Percentiles rank a stretch among this genome's conserved stretches.
Evolutionary conservation across 2,797 vertebrate genomes (phyloP).

Genomic region (Ispidina lecontei): DNA sequence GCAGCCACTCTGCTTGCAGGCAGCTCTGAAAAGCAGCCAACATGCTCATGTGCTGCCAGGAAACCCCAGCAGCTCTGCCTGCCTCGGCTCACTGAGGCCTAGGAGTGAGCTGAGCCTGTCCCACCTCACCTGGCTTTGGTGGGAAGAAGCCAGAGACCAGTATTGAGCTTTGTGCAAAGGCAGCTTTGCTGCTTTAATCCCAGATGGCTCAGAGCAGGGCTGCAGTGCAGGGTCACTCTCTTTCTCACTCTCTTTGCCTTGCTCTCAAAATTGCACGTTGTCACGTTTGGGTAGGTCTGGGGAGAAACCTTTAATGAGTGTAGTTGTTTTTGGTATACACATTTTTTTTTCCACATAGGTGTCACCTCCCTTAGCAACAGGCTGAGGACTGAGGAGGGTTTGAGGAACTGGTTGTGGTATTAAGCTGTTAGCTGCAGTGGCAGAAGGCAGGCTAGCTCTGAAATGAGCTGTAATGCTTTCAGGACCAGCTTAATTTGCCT

Average conservation of each 20-base stretch:
- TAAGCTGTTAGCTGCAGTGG: not conserved
- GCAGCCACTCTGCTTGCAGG: not conserved
- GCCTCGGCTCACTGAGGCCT: not conserved
- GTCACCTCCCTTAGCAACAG: slow-evolving; percentile 35
- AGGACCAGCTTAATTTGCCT: not conserved
- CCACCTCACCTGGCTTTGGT: rapidly evolving
- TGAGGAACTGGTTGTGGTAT: not conserved
- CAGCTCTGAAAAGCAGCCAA: slow-evolving; percentile 55
- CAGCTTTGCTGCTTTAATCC: not conserved
- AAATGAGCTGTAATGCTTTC: not conserved
- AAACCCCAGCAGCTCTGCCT: slow-evolving; percentile 38
- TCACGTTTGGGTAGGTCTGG: slow-evolving; percentile 14
- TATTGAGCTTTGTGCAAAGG: not conserved
- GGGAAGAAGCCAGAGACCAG: not conserved
- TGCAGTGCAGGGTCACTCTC: not conserved
- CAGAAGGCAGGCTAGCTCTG: slow-evolving; percentile 3
- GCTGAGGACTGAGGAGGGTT: not conserved
- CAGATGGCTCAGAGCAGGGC: not conserved
- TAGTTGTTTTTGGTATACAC: not conserved
- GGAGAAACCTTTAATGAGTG: slow-evolving; percentile 2
- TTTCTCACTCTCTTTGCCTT: not conserved
- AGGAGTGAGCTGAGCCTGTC: not conserved
- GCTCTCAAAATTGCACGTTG: not conserved
- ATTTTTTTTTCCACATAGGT: slow-evolving; percentile 18
- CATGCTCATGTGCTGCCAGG: not conserved